These are phyloP conservation scores for Oeneis ivallda DNA, from an alignment of 2,888 invertebrate species.

Conservation along the genomic window DNA sequence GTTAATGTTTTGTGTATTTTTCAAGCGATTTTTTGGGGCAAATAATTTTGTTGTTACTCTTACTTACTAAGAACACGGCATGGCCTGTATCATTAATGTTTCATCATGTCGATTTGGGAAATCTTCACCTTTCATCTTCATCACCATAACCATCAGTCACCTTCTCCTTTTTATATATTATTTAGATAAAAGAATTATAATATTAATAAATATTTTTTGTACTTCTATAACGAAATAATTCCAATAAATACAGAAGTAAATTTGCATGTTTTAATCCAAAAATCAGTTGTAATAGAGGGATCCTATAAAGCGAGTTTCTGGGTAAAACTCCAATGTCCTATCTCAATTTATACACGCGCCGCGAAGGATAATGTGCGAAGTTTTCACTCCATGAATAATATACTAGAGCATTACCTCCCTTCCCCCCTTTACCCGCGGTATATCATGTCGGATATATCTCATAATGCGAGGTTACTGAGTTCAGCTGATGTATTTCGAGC, in stretches of 20 bases:
- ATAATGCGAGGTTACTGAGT: constrained; percentile 30
- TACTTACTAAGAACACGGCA: too few relatives aligned
- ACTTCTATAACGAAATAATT: too few relatives aligned
- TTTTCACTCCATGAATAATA: constrained; percentile 41
- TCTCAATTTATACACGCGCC: constrained; percentile 24
- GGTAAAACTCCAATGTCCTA: constrained; percentile 10
- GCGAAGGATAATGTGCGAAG: constrained; percentile 38
- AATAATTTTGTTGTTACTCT: too few relatives aligned
- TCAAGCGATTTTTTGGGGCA: too few relatives aligned
- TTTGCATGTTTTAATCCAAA: not conserved
- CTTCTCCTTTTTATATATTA: too few relatives aligned
- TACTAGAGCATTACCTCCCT: constrained; percentile 31
- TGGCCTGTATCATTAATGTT: too few relatives aligned
- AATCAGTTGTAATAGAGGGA: not conserved
- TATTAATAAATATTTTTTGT: too few relatives aligned
- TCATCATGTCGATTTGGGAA: too few relatives aligned
- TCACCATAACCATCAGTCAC: too few relatives aligned
- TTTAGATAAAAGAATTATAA: too few relatives aligned
- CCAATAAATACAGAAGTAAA: too few relatives aligned
- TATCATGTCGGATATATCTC: constrained; percentile 26
- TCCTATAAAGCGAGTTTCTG: not conserved
- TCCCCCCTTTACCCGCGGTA: constrained; percentile 18
- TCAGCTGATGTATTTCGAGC: constrained; percentile 18
- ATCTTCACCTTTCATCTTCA: too few relatives aligned
- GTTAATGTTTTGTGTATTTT: not conserved